phyloP scores from a whole-genome alignment of 2,797 vertebrate species.

The Tapirus indicus region DNA sequence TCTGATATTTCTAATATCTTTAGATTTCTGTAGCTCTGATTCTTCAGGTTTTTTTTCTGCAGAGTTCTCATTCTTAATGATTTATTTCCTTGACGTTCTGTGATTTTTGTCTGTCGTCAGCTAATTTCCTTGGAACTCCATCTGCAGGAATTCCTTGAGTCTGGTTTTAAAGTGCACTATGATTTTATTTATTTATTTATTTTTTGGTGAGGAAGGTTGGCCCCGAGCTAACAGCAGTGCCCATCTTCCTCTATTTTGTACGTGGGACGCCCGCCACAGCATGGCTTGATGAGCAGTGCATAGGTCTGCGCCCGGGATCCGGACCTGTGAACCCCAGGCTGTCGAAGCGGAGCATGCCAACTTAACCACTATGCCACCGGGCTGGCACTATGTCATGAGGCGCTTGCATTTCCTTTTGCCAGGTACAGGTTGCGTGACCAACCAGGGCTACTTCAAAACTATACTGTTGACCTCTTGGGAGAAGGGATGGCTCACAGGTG shows the following conservation, averaged over 20 bases:
- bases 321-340: no score
- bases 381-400: neutral
- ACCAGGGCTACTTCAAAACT: neutral
- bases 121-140: neutral
- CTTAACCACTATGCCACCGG: no score
- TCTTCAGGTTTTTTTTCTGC: neutral
- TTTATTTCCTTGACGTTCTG: neutral
- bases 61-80: neutral
- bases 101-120: neutral
- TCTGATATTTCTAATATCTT: neutral
- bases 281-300: no score
- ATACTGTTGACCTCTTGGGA: neutral
- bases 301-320: no score
- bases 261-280: no score
- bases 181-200: no score
- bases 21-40: neutral
- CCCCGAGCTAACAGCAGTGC: no score
- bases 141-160: neutral
- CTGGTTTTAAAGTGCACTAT: neutral
- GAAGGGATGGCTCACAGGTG: neutral
- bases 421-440: neutral
- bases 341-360: no score
- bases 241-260: no score
- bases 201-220: no score
- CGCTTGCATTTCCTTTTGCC: neutral